These are phyloP conservation scores for Platalea minor DNA, from an alignment of 2,797 vertebrate species.

Conservation along the genomic window DNA sequence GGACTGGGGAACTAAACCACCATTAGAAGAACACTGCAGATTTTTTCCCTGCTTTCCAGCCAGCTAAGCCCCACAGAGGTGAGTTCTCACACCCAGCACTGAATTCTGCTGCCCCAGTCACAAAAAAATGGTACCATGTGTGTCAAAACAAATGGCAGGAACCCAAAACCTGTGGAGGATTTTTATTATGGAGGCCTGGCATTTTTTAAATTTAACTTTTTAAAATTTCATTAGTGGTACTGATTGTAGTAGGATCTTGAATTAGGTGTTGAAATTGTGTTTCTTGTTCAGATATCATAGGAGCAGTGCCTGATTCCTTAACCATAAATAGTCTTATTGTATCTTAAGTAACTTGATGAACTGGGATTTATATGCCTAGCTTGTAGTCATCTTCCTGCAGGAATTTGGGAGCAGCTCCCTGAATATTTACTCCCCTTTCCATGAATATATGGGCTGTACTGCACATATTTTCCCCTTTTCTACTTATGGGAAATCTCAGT, in stretches of 20 bases:
- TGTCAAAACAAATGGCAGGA: not conserved
- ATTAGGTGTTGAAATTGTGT: not conserved
- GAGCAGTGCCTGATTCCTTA: not conserved
- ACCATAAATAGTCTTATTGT: not conserved
- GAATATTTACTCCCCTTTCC: not conserved
- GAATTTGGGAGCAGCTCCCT: not conserved
- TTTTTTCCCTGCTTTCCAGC: not conserved
- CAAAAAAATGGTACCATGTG: not conserved
- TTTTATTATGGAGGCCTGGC: not conserved
- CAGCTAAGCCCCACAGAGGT: not conserved
- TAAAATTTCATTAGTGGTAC: not conserved
- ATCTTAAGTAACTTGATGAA: not conserved
- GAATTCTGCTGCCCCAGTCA: not conserved
- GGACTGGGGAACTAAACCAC: not conserved
- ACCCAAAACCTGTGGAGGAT: not conserved
- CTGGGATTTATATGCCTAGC: not conserved
- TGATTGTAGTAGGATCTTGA: not conserved
- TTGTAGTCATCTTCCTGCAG: not conserved
- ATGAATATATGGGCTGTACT: not conserved
- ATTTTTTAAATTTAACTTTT: not conserved
- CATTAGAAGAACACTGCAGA: not conserved
- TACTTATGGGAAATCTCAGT: not conserved
- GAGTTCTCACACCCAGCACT: not conserved
- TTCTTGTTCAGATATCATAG: not conserved
- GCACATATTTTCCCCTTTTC: not conserved